Conservation (phyloP, 2,113 vertebrate species). For the Antennarius striatus region DNA sequence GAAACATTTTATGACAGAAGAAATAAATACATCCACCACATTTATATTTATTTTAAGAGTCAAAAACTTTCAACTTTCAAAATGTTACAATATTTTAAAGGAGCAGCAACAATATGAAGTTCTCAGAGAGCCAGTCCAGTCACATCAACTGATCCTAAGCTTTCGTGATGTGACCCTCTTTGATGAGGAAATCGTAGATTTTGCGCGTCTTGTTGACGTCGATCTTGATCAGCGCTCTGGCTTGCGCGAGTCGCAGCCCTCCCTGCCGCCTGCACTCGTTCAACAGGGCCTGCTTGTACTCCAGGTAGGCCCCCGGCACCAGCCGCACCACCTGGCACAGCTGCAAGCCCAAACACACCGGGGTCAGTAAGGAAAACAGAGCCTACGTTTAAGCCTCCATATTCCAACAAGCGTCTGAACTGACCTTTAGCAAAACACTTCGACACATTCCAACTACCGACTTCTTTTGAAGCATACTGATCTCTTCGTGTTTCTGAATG, state of each 20-base stretch:
- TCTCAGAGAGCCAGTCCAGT: constrained; percentile 11
- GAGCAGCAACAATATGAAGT: constrained; percentile 35
- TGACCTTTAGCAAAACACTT: no score
- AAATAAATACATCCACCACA: constrained; percentile 48
- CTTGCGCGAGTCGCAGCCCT: constrained; percentile 93
- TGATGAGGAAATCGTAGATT: constrained; percentile 98
- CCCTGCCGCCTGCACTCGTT: constrained; percentile 96
- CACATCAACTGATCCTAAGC: constrained; percentile 71
- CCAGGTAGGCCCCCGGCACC: constrained; percentile 97
- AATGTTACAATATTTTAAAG: constrained; percentile 27
- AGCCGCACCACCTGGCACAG: constrained; percentile 97
- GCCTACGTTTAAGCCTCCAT: not conserved
- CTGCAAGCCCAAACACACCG: constrained; percentile 66
- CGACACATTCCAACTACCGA: no score
- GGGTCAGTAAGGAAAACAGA: not conserved
- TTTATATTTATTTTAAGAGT: not conserved
- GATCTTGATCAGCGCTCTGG: constrained; percentile 97
- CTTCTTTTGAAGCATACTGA: not conserved
- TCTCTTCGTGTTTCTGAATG: not conserved
- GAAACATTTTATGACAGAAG: constrained; percentile 45
- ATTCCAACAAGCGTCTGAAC: no score
- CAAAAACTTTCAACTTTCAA: constrained; percentile 18
- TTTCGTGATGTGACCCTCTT: constrained; percentile 96
- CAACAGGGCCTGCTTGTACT: constrained; percentile 95
- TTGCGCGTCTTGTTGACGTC: constrained; percentile 99